Conservation (phyloP, 2,113 vertebrate genomes). For the Dicerorhinus sumatrensis region DNA sequence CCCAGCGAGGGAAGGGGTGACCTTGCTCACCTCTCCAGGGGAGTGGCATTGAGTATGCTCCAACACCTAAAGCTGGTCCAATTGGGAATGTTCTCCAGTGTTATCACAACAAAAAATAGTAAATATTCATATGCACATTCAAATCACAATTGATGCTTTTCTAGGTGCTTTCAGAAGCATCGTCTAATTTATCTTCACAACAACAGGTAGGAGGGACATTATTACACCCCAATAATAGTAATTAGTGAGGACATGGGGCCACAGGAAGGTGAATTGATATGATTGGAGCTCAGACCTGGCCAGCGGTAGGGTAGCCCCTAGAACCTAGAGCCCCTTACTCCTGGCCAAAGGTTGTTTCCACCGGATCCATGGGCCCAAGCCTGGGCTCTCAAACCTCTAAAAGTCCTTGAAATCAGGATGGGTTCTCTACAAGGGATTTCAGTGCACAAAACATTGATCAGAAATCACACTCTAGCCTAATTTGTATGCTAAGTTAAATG, state of each 20-base stretch:
- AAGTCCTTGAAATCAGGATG: background rate
- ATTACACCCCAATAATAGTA: background rate
- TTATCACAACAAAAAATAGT: background rate
- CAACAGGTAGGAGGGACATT: too few species aligned
- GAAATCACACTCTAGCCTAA: background rate
- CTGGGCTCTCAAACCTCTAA: background rate
- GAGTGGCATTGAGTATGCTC: background rate
- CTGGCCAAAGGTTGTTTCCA: background rate
- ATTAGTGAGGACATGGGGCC: background rate
- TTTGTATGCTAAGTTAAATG: background rate
- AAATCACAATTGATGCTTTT: background rate
- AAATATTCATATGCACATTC: background rate
- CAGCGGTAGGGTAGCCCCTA: rapidly evolving
- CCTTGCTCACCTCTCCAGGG: rapidly evolving
- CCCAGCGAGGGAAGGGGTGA: background rate
- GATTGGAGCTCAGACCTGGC: background rate
- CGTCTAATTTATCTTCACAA: background rate
- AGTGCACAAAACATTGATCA: background rate
- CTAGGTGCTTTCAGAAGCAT: background rate
- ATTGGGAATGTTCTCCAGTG: background rate
- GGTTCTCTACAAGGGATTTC: background rate
- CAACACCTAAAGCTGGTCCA: background rate
- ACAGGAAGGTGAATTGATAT: background rate
- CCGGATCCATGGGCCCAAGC: background rate
- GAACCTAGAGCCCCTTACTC: background rate